These are phyloP conservation scores for Lycodopsis pacificus DNA, from an alignment of 2,797 vertebrate genomes.

Conservation along the genomic window DNA sequence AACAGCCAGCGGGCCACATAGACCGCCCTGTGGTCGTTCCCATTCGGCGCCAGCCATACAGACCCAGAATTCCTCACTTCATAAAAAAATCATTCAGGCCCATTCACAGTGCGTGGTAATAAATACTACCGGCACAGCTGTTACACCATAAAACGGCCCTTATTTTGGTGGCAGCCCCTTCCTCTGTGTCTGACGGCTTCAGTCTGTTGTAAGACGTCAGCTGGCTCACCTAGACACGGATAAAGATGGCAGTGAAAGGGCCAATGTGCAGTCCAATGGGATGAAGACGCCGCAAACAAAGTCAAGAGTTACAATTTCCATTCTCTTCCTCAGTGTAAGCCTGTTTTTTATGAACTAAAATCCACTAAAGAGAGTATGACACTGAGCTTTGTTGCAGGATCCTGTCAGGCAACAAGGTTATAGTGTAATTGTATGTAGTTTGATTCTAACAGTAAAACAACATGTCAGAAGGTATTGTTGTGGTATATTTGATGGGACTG, in stretches of 20 bases:
- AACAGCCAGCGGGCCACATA: constrained; percentile 39
- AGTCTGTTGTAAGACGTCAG: constrained; percentile 30
- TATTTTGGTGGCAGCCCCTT: constrained; percentile 65
- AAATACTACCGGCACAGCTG: constrained; percentile 85
- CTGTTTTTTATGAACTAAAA: not conserved
- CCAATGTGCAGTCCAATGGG: not conserved
- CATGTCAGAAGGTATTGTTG: not conserved
- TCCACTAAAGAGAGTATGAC: not conserved
- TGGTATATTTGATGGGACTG: not conserved
- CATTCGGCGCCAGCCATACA: constrained; percentile 74
- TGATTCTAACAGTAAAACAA: not conserved
- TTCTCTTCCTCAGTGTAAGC: not conserved
- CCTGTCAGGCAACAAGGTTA: too few relatives aligned
- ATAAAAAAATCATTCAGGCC: constrained; percentile 75
- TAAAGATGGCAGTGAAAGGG: constrained; percentile 34
- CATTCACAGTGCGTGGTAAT: constrained; percentile 77
- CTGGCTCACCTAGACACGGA: constrained; percentile 43
- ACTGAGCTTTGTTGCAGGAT: not conserved
- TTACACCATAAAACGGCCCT: constrained; percentile 73
- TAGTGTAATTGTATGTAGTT: not conserved
- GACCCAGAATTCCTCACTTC: constrained; percentile 83
- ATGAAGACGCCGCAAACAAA: not conserved
- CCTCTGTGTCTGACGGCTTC: constrained; percentile 42
- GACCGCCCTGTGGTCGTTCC: constrained; percentile 39
- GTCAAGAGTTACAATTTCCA: not conserved